Base-by-base conservation (phyloP, 2,888 invertebrate genomes). In the Pristionchus mayeri region DNA sequence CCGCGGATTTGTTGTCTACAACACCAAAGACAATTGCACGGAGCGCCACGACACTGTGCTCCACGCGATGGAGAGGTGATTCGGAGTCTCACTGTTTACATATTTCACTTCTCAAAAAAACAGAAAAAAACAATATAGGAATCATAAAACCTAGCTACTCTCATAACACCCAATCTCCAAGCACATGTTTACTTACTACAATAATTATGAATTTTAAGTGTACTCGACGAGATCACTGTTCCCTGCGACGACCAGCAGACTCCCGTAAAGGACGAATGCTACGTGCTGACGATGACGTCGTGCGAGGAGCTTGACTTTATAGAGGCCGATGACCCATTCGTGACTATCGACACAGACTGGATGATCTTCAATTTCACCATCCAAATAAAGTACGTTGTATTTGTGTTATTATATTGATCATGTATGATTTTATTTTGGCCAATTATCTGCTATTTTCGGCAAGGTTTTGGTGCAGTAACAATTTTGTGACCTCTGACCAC, bases 361-460 rank as follows among this genome's bases (percentile, higher is more conserved):
- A 60, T 60, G 60, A 13, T n/a, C 30, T 60, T 60, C 60, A 60
- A 60, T 9, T 60, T 60, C 60, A 60, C 60, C 30, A 60, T 60
- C 9, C 13, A 60, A 7, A 30, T 60, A n/a, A 27, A 30, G 60
- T 60, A 30, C 3, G 60, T 57, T 24, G 13, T 13, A 9, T 9
- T 13, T 13, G 13, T 44, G 44, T n/a, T n/a, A n/a, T n/a, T n/a
- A n/a, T n/a, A n/a, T n/a, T n/a, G n/a, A n/a, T n/a, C n/a, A n/a
- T n/a, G n/a, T n/a, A n/a, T n/a, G n/a, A n/a, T n/a, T n/a, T n/a
- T n/a, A n/a, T n/a, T n/a, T n/a, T n/a, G n/a, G n/a, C n/a, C n/a
- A n/a, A n/a, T n/a, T n/a, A n/a, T n/a, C n/a, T n/a, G n/a, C n/a
- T n/a, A n/a, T n/a, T n/a, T n/a, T n/a, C n/a, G n/a, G n/a, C n/a